Conservation (phyloP, 2,797 vertebrate genomes). For the Aselliscus stoliczkanus region DNA sequence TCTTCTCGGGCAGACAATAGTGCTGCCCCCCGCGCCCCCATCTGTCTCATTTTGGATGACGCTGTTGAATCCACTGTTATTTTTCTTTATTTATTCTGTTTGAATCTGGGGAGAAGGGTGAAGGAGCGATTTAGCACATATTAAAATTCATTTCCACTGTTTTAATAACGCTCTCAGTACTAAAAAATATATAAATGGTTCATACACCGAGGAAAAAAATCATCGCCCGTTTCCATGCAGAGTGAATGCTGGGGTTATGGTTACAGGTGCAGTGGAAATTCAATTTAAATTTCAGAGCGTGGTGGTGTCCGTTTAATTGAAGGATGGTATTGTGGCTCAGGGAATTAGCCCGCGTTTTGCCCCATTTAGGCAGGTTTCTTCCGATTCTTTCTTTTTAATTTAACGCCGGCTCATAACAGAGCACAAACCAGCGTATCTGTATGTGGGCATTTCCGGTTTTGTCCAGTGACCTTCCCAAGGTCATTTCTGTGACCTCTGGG, state of each 20-base stretch:
- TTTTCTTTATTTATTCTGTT: not conserved
- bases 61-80: not conserved
- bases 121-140: not conserved
- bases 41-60: not conserved
- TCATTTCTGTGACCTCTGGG: not conserved
- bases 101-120: not conserved
- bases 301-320: no score
- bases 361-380: not conserved
- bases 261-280: not conserved
- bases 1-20: fast-evolving
- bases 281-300: no score
- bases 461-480: not conserved
- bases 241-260: no score
- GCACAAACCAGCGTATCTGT: no score
- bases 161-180: not conserved
- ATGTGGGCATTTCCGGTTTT: not conserved
- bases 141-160: not conserved
- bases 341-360: no score
- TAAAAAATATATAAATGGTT: not conserved
- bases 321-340: fast-evolving
- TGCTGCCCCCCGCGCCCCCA: no score
- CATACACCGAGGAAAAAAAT: no score
- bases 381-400: not conserved
- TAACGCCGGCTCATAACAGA: not conserved
- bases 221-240: not conserved